Evolutionary conservation across 2,888 invertebrate genomes (phyloP).

Genomic region (Drosophila mettleri): DNA sequence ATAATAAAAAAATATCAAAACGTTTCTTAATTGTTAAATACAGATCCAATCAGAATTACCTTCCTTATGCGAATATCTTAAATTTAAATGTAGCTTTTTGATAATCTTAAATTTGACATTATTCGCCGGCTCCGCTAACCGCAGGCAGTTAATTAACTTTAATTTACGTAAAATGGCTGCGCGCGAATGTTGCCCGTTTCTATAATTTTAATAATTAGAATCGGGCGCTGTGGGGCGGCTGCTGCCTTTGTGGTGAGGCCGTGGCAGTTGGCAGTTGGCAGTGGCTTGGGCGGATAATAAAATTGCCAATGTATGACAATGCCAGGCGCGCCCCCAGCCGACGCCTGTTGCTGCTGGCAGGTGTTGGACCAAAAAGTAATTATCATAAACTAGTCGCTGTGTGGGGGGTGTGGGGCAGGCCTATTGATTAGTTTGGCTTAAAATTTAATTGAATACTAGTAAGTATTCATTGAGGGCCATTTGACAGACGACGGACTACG

Average conservation of each 20-base stretch:
- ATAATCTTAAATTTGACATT: not conserved
- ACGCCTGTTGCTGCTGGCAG: slow-evolving; percentile 39
- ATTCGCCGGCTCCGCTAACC: slow-evolving; percentile 28
- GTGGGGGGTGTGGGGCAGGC: not conserved
- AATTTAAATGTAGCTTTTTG: not conserved
- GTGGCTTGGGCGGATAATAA: slow-evolving; percentile 43
- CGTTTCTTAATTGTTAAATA: too few species aligned
- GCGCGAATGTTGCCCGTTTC: slow-evolving; percentile 38
- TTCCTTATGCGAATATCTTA: not conserved
- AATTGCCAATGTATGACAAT: slow-evolving; percentile 49
- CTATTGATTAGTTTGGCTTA: slow-evolving; percentile 46
- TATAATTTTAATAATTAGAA: slow-evolving; percentile 57
- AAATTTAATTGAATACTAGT: slow-evolving; percentile 57
- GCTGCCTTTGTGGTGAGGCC: slow-evolving; percentile 37
- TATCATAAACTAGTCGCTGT: slow-evolving; percentile 54
- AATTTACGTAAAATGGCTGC: slow-evolving; percentile 51
- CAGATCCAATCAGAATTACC: too few species aligned
- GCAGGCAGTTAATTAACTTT: slow-evolving; percentile 59
- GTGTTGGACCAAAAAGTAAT: slow-evolving; percentile 66
- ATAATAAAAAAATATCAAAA: too few species aligned
- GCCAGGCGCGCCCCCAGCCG: slow-evolving; percentile 12
- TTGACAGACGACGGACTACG: not conserved
- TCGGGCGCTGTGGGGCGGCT: slow-evolving; percentile 8
- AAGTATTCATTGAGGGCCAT: slow-evolving; percentile 28
- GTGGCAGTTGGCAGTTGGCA: not conserved